A percentile compares a stretch with the other conserved stretches of the same genome.
phyloP scores from a whole-genome alignment of 2,797 vertebrate species.

The Centropyge bicolor region DNA sequence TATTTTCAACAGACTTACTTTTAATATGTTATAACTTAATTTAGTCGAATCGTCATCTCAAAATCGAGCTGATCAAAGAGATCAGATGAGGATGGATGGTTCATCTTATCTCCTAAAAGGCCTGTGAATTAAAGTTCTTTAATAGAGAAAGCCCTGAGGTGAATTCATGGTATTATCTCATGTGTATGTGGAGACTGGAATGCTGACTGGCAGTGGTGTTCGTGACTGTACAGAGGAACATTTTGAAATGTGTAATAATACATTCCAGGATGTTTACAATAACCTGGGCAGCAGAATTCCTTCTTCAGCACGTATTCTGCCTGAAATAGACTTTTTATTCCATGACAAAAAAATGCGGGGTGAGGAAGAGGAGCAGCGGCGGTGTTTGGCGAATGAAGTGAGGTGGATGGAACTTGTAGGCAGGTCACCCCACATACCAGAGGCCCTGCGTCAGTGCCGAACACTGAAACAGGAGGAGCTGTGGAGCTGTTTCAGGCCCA shows the following conservation, averaged over 20 bases:
- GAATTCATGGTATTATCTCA: neutral
- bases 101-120: neutral
- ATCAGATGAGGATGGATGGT: neutral
- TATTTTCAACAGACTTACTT: neutral
- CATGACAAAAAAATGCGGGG: slow-evolving; percentile 59
- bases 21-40: neutral
- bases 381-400: slow-evolving; percentile 65
- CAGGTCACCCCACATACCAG: slow-evolving; percentile 81
- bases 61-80: neutral
- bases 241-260: slow-evolving; percentile 51
- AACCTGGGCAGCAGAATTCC: slow-evolving; percentile 60
- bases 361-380: slow-evolving; percentile 55
- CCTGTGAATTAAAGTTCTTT: neutral
- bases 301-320: slow-evolving; percentile 56
- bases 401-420: slow-evolving; percentile 75
- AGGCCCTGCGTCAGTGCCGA: slow-evolving; percentile 73
- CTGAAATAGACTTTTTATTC: slow-evolving; percentile 65
- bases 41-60: too few relatives aligned
- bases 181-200: slow-evolving; percentile 5
- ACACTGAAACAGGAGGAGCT: slow-evolving; percentile 72
- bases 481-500: slow-evolving; percentile 63
- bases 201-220: slow-evolving; percentile 21
- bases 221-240: slow-evolving; percentile 44
- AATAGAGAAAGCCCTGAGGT: neutral
- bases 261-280: slow-evolving; percentile 67